A percentile compares a stretch with the other conserved stretches of the same genome.
Conservation (phyloP, 2,797 vertebrate species). For the Molossus alvarezi region DNA sequence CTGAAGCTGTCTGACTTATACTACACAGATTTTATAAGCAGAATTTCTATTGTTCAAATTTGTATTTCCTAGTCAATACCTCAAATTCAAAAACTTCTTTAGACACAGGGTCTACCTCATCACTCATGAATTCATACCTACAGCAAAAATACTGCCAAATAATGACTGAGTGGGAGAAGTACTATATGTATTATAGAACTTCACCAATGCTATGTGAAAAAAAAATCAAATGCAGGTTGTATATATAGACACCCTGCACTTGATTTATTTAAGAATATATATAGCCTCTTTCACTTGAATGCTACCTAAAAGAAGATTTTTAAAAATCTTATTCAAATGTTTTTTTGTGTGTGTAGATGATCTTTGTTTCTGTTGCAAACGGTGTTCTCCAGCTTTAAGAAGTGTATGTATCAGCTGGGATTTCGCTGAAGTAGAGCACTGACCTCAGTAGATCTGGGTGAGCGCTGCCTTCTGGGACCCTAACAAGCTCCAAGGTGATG, state of each 20-base stretch:
- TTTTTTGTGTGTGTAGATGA: not conserved
- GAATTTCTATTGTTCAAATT: not conserved
- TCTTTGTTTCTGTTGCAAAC: not conserved
- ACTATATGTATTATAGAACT: not conserved
- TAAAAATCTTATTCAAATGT: not conserved
- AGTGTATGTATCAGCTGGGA: not conserved
- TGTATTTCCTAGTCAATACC: not conserved
- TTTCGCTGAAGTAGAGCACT: not conserved
- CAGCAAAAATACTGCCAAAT: constrained; percentile 21
- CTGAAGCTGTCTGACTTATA: not conserved
- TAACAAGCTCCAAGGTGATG: not conserved
- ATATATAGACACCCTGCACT: no score
- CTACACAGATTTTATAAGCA: not conserved
- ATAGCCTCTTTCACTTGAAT: not conserved
- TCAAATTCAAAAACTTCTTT: constrained; percentile 14
- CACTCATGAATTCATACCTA: not conserved
- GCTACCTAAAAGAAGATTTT: not conserved
- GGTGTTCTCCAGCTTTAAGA: not conserved
- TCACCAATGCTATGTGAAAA: not conserved
- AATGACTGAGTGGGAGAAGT: not conserved
- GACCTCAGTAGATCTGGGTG: not conserved
- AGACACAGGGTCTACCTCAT: not conserved
- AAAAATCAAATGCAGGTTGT: not conserved
- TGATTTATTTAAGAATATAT: not conserved
- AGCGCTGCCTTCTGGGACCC: not conserved